Percentiles rank a stretch among this genome's conserved stretches.
phyloP scores from a whole-genome alignment of 2,797 vertebrate genomes.

The Streptopelia turtur region DNA sequence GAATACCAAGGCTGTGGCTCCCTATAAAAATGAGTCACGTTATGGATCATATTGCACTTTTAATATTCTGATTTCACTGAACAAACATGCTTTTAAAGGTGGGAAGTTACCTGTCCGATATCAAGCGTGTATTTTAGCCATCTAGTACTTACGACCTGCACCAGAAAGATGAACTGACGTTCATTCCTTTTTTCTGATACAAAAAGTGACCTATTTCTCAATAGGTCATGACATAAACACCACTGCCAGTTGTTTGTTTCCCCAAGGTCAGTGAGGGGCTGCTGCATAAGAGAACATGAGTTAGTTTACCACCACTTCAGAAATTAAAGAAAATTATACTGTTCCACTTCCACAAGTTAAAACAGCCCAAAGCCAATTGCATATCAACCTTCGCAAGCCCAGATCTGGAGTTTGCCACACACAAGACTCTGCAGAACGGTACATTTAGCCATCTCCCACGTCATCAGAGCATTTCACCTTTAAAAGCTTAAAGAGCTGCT shows the following conservation, averaged over 20 bases:
- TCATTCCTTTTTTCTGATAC: not conserved
- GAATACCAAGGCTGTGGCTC: not conserved
- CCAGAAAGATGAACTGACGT: not conserved
- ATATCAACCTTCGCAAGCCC: not conserved
- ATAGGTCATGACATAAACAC: not conserved
- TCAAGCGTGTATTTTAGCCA: not conserved
- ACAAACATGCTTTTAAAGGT: not conserved
- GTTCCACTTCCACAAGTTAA: slow-evolving; percentile 19
- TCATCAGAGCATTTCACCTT: slow-evolving; percentile 29
- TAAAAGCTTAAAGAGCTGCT: slow-evolving; percentile 40
- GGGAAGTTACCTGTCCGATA: not conserved
- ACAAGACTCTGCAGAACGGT: not conserved
- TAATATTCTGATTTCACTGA: not conserved
- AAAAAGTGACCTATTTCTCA: not conserved
- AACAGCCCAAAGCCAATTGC: not conserved
- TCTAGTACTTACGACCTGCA: not conserved
- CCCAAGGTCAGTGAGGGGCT: not conserved
- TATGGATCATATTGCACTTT: not conserved
- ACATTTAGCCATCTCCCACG: not conserved
- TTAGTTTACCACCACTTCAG: not conserved
- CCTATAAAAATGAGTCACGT: not conserved
- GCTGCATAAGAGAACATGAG: not conserved
- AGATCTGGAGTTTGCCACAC: not conserved
- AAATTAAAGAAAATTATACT: not conserved
- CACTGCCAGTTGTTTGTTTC: not conserved